Conservation (phyloP, 1,140 invertebrate species). For the Limonius californicus region DNA sequence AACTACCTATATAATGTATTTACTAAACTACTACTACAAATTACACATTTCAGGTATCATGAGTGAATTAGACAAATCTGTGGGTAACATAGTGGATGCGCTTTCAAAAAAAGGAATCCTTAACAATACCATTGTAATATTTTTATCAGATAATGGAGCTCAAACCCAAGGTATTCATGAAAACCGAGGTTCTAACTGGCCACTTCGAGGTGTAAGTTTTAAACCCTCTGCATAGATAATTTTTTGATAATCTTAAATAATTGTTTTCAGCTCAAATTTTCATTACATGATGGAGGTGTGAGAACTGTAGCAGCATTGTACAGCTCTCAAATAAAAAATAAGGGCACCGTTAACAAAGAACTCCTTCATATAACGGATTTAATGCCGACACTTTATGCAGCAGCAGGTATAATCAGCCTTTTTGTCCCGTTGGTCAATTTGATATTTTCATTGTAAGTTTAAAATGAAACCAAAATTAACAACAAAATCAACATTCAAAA, state of each 20-base stretch:
- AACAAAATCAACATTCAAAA: too few species aligned
- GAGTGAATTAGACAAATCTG: conserved; percentile 76
- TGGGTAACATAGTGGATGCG: conserved; percentile 69
- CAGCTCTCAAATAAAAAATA: conserved; percentile 55
- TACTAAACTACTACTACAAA: too few species aligned
- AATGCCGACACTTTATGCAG: conserved; percentile 76
- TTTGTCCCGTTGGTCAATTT: too few species aligned
- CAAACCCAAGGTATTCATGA: conserved; percentile 66
- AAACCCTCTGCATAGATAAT: neutral
- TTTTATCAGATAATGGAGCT: conserved; percentile 76
- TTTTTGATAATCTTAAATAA: conserved; percentile 25
- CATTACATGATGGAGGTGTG: conserved; percentile 86
- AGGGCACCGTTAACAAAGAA: conserved; percentile 59
- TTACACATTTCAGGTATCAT: too few species aligned
- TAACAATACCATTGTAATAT: conserved; percentile 69
- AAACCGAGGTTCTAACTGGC: conserved; percentile 86
- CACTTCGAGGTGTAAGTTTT: conserved; percentile 70
- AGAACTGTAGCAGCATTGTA: conserved; percentile 66
- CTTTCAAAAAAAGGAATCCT: conserved; percentile 63
- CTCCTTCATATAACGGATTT: conserved; percentile 83
- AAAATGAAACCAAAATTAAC: conserved; percentile 8
- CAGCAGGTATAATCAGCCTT: conserved; percentile 51
- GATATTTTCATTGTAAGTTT: neutral
- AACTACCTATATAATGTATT: too few species aligned
- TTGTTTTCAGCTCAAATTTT: conserved; percentile 54